Evolutionary conservation across 2,888 invertebrate species (phyloP).

Genomic region (Melinaea marsaeus): DNA sequence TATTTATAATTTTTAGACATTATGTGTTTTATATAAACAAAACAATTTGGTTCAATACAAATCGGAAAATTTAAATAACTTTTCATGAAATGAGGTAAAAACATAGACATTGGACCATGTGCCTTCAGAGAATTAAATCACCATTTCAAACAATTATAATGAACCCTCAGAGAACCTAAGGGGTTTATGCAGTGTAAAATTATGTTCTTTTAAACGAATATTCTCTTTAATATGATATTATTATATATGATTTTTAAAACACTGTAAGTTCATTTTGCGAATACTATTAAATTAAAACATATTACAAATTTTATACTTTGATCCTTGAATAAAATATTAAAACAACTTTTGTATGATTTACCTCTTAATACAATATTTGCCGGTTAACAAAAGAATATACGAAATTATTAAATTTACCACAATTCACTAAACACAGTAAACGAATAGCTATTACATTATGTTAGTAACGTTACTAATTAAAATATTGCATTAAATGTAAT

Average conservation of each 20-base stretch:
- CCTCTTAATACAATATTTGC: too few species aligned
- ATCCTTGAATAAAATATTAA: too few species aligned
- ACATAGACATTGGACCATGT: conserved; percentile 10
- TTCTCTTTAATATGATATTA: not conserved
- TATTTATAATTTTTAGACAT: not conserved
- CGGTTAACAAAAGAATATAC: too few species aligned
- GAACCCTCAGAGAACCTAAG: conserved; percentile 30
- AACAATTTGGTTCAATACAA: not conserved
- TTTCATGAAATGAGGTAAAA: conserved; percentile 13
- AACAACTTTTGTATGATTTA: too few species aligned
- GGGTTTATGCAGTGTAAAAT: conserved; percentile 15
- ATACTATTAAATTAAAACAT: too few species aligned
- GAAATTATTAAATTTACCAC: too few species aligned
- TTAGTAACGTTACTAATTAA: too few species aligned
- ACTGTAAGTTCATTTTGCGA: too few species aligned
- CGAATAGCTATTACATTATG: too few species aligned
- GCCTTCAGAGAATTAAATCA: conserved; percentile 20
- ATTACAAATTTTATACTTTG: too few species aligned
- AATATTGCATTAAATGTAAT: too few species aligned
- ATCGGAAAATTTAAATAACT: not conserved
- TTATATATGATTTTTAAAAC: not conserved
- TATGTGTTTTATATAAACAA: not conserved
- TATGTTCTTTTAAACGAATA: conserved; percentile 12
- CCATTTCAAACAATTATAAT: conserved; percentile 42
- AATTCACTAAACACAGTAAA: too few species aligned